phyloP scores from a whole-genome alignment of 2,113 vertebrate genomes.

The Malaclemys terrapin region DNA sequence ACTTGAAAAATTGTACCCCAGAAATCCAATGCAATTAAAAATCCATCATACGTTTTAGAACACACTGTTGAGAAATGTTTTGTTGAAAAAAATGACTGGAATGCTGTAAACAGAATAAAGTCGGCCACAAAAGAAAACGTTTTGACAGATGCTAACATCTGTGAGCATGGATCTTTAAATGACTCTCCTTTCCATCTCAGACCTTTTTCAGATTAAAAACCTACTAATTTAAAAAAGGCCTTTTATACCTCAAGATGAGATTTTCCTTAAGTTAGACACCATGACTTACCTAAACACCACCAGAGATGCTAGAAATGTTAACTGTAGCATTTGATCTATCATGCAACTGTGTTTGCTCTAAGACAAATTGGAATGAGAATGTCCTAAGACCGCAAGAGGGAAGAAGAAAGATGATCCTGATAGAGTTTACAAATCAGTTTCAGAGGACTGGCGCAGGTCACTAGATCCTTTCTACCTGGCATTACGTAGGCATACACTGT shows the following conservation, averaged over 20 bases:
- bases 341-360: not conserved
- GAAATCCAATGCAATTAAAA: constrained; percentile 69
- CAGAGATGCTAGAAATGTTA: constrained; percentile 29
- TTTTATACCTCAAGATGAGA: constrained; percentile 21
- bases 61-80: constrained; percentile 67
- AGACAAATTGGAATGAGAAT: constrained; percentile 21
- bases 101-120: constrained; percentile 78
- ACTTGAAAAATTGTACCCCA: constrained; percentile 71
- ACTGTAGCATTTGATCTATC: not conserved
- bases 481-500: constrained; percentile 36
- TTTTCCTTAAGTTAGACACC: constrained; percentile 5
- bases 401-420: constrained; percentile 34
- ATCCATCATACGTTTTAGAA: constrained; percentile 61
- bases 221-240: not conserved
- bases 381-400: not conserved
- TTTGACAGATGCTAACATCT: constrained; percentile 80
- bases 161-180: constrained; percentile 60
- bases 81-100: constrained; percentile 74
- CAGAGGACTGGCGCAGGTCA: constrained; percentile 23
- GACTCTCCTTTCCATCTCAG: constrained; percentile 62
- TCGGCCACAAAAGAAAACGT: constrained; percentile 70
- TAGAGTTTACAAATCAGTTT: constrained; percentile 18
- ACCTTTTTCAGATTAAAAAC: constrained; percentile 50
- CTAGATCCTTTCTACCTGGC: constrained; percentile 8
- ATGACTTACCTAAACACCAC: not conserved